Base-by-base conservation (phyloP, 2,797 vertebrate species). In the Oryzias sinensis region DNA sequence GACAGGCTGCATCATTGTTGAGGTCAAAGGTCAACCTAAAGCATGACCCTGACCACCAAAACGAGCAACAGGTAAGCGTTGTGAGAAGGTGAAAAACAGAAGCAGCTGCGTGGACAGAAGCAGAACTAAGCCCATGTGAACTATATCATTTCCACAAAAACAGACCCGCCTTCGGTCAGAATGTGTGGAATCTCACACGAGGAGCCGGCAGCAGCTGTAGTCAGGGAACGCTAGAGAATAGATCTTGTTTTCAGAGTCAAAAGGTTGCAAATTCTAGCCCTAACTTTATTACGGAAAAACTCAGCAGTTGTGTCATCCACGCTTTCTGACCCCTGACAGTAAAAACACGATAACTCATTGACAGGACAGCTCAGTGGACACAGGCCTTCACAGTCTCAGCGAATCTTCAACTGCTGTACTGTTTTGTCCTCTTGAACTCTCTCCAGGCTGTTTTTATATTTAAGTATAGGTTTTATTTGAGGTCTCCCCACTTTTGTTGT, bases 121-220 rank as follows among this genome's bases (percentile, higher is more conserved):
- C 2, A 56, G 45, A 54, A 62, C 22, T 48, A 66, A 33, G 5
- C 13, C 3, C 0, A 45, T 58, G 62, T 62, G n/a, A 37, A 43
- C 14, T 4, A 63, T 70, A 71, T 72, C 16, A 53, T 55, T 77
- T 73, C 62, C 48, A 61, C 27, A 68, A n/a, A 72, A 68, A 50
- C 43, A 56, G 56, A 25, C 67, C 55, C 29, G 43, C 76, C 76
- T 69, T 37, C 0, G 0, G 47, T 55, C 53, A 68, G 68, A 74
- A 82, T 86, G 70, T 73, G 74, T 62, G 67, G 78, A 86, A 82
- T 86, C 81, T 82, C 62, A 67, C 72, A 49, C 37, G 59, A 58
- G n/a, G 59, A 56, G 15, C 63, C 4, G 7, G 72, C 56, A 27
- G 49, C 3, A 67, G 56, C 57, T 44, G 37, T 48, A 45, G 52